A percentile compares a stretch with the other conserved stretches of the same genome.
These are phyloP conservation scores for Centropyge bicolor DNA, from an alignment of 2,797 vertebrate species.

Conservation along the genomic window DNA sequence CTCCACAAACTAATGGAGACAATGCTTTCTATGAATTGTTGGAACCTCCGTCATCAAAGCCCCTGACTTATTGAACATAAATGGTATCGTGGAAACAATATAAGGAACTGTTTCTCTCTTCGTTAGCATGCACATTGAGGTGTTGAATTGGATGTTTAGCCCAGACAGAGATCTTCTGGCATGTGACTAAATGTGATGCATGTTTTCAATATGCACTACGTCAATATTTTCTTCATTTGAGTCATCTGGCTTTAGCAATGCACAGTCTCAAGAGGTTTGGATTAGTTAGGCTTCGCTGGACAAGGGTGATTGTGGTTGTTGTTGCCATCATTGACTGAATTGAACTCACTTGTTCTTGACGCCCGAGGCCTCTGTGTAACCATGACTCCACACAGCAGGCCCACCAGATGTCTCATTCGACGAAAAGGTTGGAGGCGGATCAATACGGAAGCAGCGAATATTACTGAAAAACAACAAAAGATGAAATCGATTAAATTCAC, in stretches of 20 bases:
- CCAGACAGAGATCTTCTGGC: slow-evolving; percentile 9
- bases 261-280: slow-evolving; percentile 28
- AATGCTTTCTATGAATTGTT: slow-evolving; percentile 8
- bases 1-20: slow-evolving; percentile 26
- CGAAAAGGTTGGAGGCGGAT: slow-evolving; percentile 90
- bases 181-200: slow-evolving; percentile 6
- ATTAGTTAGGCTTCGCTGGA: slow-evolving; percentile 46
- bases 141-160: slow-evolving; percentile 15
- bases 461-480: slow-evolving; percentile 86
- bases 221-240: slow-evolving; percentile 39
- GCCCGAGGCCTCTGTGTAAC: slow-evolving; percentile 96
- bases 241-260: slow-evolving; percentile 35
- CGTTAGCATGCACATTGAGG: neutral
- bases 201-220: slow-evolving; percentile 27
- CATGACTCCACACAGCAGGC: slow-evolving; percentile 97
- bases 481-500: slow-evolving; percentile 38
- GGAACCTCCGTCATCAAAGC: neutral
- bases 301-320: slow-evolving; percentile 12
- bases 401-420: slow-evolving; percentile 91
- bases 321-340: slow-evolving; percentile 43
- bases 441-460: slow-evolving; percentile 97
- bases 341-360: slow-evolving; percentile 95
- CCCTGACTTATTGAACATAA: neutral
- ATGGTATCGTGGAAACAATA: neutral
- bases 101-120: neutral